A percentile compares a stretch with the other conserved stretches of the same genome.
phyloP scores from a whole-genome alignment of 2,113 vertebrate species.

The Aythya baeri region DNA sequence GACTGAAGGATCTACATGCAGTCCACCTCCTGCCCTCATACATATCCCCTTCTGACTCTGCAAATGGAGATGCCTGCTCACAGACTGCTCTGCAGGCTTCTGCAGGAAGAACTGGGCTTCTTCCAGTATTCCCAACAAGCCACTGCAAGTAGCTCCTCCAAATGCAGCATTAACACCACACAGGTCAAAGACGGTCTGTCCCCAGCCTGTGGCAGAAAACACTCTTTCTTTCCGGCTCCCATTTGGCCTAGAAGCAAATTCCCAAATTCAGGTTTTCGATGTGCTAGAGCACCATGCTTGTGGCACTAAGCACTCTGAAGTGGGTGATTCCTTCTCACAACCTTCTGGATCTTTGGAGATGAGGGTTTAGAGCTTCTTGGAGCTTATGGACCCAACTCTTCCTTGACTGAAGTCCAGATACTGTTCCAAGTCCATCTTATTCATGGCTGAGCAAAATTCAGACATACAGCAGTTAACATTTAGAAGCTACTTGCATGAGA shows the following conservation, averaged over 20 bases:
- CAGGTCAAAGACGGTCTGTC: neutral
- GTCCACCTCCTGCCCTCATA: neutral
- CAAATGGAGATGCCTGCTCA: neutral
- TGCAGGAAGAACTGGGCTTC: neutral
- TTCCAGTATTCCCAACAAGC: neutral
- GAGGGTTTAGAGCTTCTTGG: neutral
- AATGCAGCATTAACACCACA: neutral
- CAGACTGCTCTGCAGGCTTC: neutral
- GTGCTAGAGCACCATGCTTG: neutral
- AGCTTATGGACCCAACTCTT: neutral
- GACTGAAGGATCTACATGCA: neutral
- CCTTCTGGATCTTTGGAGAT: constrained; percentile 33
- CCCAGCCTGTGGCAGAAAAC: neutral
- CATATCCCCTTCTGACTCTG: neutral
- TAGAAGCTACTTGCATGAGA: neutral
- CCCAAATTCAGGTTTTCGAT: neutral
- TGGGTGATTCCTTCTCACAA: neutral
- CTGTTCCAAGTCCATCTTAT: neutral
- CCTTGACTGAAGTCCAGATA: neutral
- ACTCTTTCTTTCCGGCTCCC: neutral
- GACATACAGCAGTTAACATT: neutral
- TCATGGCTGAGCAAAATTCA: neutral
- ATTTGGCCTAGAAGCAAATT: neutral
- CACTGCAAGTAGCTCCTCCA: neutral
- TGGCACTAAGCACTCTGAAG: constrained; percentile 29